Base-by-base conservation (phyloP, 2,888 invertebrate genomes). In the Hipparchia sbordonii region DNA sequence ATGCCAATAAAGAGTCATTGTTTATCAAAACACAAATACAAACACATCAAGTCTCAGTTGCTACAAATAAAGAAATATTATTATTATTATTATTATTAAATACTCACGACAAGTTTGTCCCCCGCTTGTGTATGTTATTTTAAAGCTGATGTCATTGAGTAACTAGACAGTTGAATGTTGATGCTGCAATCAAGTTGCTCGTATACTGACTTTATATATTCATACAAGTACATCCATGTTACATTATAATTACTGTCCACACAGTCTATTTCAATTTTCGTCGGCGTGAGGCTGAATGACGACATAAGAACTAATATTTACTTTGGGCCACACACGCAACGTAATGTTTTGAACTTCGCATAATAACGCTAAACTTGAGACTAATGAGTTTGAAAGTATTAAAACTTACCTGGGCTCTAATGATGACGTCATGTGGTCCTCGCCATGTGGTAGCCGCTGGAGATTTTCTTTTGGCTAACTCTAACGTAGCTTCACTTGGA, bases 401-500 rank as follows among this genome's bases (percentile, higher is more conserved):
- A 46, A 69, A 70, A 69, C 85, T 82, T 79, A 94, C 94, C 94
- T 94, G 94, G 85, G 94, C 94, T 92, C 94, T 91, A 78, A 90
- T 93, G 86, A 94, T 93, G 84, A 94, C 94, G 82, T 94, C 88
- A 90, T 94, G 82, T 84, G 94, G 83, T 94, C 95, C 87, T 91
- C 94, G 82, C 96, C 93, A 94, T 61, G 94, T 92, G n/a, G 92
- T 89, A 48, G 94, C 92, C 48, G 90, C 92, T 59, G 92, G 93
- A 72, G 95, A 91, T 81, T 95, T 95, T 77, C 96, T 93, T 85
- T 96, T 97, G 61, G 93, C 93, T 61, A 93, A 83, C 81, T 96
- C 96, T 79, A 96, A 87, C 66, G 96, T 92, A 74, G 96, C 92
- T 85, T 97, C 97, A 84, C 97, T 97, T 56, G 97, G 98, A 83